A percentile compares a stretch with the other conserved stretches of the same genome.
These are phyloP conservation scores for roundworm (Caenorhabditis elegans) DNA, from an alignment of 1,140 invertebrate genomes.

Conservation along the genomic window DNA sequence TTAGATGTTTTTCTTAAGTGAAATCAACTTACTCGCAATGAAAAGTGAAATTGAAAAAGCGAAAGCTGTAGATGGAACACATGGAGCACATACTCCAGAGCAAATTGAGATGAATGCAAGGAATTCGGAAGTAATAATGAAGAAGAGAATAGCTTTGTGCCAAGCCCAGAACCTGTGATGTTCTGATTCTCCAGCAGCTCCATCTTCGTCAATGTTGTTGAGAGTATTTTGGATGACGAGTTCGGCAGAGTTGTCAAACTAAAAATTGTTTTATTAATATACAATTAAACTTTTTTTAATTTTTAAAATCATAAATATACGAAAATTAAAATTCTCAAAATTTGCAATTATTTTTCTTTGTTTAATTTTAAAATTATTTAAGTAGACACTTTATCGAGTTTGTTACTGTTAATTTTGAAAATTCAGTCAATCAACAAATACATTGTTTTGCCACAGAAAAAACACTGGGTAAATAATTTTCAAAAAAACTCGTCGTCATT, in stretches of 20 bases:
- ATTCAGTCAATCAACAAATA: no score
- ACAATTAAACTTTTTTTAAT: no score
- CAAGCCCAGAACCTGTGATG: constrained; percentile 65
- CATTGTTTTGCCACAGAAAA: no score
- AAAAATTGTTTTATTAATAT: neutral
- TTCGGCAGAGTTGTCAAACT: constrained; percentile 64
- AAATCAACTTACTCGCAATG: constrained; percentile 59
- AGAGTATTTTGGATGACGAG: constrained; percentile 65
- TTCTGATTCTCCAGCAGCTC: constrained; percentile 63
- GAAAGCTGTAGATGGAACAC: constrained; percentile 61
- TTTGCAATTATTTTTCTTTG: no score
- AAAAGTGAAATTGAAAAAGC: constrained; percentile 64
- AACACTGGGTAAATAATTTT: no score
- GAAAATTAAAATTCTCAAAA: no score
- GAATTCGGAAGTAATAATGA: constrained; percentile 62
- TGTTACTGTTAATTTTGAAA: no score
- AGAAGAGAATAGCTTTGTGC: constrained; percentile 64
- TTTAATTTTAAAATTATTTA: no score
- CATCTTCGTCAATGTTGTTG: constrained; percentile 63
- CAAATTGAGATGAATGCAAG: constrained; percentile 63
- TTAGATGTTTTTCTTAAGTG: neutral
- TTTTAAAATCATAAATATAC: neutral
- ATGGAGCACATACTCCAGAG: constrained; percentile 63
- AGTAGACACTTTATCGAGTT: no score
- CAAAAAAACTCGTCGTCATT: no score